A percentile compares a stretch with the other conserved stretches of the same genome.
Evolutionary conservation across 2,797 vertebrate genomes (phyloP).

Genomic region (Pyrrhura leucotis): DNA sequence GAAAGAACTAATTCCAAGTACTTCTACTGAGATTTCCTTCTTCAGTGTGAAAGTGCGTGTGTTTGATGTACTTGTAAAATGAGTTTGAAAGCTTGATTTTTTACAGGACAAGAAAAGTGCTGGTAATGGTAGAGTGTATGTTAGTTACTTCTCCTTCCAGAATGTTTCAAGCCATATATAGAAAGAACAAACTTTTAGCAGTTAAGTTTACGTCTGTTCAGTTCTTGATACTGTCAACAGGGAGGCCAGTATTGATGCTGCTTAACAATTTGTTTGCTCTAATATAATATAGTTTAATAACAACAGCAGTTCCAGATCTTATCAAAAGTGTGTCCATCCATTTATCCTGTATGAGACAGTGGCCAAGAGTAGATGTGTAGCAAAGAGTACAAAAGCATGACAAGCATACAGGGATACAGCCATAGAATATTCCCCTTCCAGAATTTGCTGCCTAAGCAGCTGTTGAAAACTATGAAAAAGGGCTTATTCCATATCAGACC

Average conservation of each 20-base stretch:
- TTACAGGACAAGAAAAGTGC: constrained; percentile 41
- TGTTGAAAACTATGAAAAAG: neutral
- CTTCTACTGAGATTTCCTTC: constrained; percentile 15
- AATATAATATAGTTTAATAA: neutral
- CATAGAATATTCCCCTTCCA: neutral
- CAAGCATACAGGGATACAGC: neutral
- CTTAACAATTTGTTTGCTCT: neutral
- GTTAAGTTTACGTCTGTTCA: neutral
- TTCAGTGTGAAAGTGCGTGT: constrained; percentile 14
- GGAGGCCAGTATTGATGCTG: neutral
- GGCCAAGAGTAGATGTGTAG: neutral
- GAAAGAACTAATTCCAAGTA: neutral
- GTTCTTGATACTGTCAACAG: neutral
- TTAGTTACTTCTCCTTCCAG: constrained; percentile 19
- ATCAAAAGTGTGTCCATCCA: neutral
- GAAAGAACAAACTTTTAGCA: neutral
- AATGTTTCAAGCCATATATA: constrained; percentile 5
- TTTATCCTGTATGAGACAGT: neutral
- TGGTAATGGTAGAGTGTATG: constrained; percentile 27
- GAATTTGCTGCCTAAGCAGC: neutral
- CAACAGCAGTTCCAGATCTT: neutral
- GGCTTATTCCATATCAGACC: neutral
- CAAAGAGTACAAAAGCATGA: neutral
- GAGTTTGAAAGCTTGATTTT: constrained; percentile 50
- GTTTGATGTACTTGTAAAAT: constrained; percentile 17